phyloP scores from a whole-genome alignment of 2,888 invertebrate species.

The Heliconius hortense region DNA sequence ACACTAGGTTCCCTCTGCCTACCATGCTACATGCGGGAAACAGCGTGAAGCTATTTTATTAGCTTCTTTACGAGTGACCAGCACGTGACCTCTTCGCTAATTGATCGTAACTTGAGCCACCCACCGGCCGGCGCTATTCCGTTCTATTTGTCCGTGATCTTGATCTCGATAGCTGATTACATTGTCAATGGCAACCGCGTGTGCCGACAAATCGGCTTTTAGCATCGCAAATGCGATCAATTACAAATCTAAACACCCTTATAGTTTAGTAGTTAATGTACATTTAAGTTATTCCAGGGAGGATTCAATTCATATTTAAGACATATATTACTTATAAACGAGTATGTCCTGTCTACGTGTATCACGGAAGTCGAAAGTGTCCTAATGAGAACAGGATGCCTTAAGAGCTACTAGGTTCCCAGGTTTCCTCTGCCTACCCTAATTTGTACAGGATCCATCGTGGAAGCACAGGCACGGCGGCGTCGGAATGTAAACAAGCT shows the following conservation, averaged over 20 bases:
- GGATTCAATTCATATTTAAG: neutral
- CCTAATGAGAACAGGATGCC: no score
- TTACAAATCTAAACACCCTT: constrained; percentile 1
- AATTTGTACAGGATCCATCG: no score
- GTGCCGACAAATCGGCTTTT: constrained; percentile 41
- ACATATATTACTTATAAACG: neutral
- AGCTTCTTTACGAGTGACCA: neutral
- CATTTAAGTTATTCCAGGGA: neutral
- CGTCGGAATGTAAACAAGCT: no score
- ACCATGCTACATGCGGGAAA: no score
- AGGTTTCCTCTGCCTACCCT: no score
- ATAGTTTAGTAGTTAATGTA: neutral
- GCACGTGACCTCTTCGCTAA: constrained; percentile 33
- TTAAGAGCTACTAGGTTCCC: no score
- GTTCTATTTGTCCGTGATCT: constrained; percentile 59
- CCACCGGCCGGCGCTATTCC: constrained; percentile 47
- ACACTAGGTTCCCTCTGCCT: no score
- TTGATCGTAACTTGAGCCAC: constrained; percentile 42
- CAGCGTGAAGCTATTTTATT: neutral
- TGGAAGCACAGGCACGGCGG: no score
- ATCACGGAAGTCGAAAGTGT: no score
- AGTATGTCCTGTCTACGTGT: no score
- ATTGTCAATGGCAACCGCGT: constrained; percentile 47
- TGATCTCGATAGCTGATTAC: constrained; percentile 64
- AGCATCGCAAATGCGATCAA: constrained; percentile 37